Conservation (phyloP, 2,888 invertebrate species). For the Antheraea yamamai region DNA sequence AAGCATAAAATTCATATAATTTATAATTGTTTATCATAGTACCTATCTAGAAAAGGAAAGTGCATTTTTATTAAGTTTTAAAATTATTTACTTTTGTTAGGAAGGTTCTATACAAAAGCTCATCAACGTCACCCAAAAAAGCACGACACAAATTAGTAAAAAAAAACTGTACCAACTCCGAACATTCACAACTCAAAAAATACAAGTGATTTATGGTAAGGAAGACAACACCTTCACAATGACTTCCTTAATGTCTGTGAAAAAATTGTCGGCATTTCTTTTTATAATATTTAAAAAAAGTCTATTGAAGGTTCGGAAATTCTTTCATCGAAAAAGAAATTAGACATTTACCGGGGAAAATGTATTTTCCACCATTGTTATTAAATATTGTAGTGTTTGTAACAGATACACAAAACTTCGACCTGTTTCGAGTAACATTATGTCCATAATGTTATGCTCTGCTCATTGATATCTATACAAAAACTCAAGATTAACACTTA, state of each 20-base stretch:
- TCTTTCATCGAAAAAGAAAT: not conserved
- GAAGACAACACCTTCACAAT: conserved; percentile 2
- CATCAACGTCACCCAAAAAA: not conserved
- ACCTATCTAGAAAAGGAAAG: not conserved
- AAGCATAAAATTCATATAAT: not conserved
- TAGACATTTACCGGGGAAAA: not conserved
- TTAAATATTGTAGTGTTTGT: not conserved
- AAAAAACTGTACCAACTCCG: not conserved
- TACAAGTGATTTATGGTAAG: conserved; percentile 7
- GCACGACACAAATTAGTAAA: not conserved
- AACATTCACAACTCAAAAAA: not conserved
- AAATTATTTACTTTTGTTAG: not conserved
- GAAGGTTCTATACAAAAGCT: not conserved
- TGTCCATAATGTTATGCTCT: not conserved
- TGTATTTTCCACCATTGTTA: not conserved
- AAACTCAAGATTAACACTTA: no score
- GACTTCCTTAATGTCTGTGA: not conserved
- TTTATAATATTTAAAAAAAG: not conserved
- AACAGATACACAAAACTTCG: not conserved
- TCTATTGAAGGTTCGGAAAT: not conserved
- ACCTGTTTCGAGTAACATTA: not conserved
- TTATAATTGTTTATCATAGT: not conserved
- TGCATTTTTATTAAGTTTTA: not conserved
- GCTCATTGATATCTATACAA: no score
- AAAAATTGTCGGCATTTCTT: conserved; percentile 1